Percentiles rank a stretch among this genome's conserved stretches.
Conservation (phyloP, 2,888 invertebrate genomes). For the Trachelus stipa region DNA sequence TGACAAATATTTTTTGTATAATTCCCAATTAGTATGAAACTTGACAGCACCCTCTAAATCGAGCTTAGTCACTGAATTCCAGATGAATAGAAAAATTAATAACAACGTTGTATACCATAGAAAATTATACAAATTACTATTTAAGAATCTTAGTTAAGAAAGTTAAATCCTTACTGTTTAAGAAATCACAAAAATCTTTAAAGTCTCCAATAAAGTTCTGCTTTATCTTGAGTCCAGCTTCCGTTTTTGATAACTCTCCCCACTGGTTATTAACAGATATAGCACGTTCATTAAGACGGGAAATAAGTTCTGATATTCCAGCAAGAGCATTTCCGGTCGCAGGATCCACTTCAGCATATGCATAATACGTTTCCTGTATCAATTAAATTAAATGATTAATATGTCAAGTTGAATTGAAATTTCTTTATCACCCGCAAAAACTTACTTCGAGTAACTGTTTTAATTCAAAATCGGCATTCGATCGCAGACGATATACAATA, state of each 20-base stretch:
- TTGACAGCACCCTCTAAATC: slow-evolving; percentile 74
- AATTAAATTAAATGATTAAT: background rate
- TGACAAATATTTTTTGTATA: slow-evolving; percentile 72
- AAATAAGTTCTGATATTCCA: slow-evolving; percentile 54
- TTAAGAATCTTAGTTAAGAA: slow-evolving; percentile 59
- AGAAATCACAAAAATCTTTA: slow-evolving; percentile 69
- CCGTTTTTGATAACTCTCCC: slow-evolving; percentile 69
- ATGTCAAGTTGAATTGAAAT: slow-evolving; percentile 8
- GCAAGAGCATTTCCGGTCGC: slow-evolving; percentile 53
- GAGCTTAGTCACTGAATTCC: slow-evolving; percentile 71
- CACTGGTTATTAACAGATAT: slow-evolving; percentile 69
- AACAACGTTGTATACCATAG: background rate
- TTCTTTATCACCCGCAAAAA: slow-evolving; percentile 5
- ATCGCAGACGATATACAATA: slow-evolving; percentile 76
- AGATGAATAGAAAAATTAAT: slow-evolving; percentile 25
- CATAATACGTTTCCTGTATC: slow-evolving; percentile 62
- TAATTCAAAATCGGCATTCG: slow-evolving; percentile 71
- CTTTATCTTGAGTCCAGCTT: slow-evolving; percentile 66
- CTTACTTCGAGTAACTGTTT: slow-evolving; percentile 78
- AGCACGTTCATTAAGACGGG: slow-evolving; percentile 64
- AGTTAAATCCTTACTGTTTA: slow-evolving; percentile 65
- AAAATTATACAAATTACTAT: slow-evolving; percentile 60
- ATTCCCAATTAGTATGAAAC: slow-evolving; percentile 72
- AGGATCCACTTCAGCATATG: slow-evolving; percentile 58
- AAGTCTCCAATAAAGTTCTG: slow-evolving; percentile 72